Base-by-base conservation (phyloP, 2,113 vertebrate genomes). In the Cariama cristata region DNA sequence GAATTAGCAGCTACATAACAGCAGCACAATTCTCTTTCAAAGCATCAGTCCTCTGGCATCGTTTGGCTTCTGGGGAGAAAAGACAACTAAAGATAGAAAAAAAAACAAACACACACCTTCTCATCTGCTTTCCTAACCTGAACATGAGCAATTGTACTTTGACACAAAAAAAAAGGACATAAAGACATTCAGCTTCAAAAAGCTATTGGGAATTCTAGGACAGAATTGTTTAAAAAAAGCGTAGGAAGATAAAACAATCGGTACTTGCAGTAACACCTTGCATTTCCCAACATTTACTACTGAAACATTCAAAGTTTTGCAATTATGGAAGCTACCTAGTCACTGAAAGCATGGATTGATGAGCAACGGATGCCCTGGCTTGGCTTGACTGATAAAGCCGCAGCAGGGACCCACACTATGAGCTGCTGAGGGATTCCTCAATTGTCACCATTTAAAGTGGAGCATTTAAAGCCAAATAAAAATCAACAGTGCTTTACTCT, bases 391-490 rank as follows among this genome's bases (percentile, higher is more conserved):
- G 76, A 56, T 28, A 62, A 47, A 79, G 74, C 6, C 5, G 1
- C 28, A 52, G 47, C 38, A 42, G 53, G 59, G 59, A 60, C 30
- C 11, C 18, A 5, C 18, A 2, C 59, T 11, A 3, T 0, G 23
- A 79, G 42, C 35, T 8, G 3, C 59, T 93, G 59, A 92, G 44
- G 66, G 62, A 72, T 52, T 81, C 62, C 67, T 62, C 45, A 67
- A 22, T 5, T 44, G 60, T 50, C 47, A 71, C 33, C 23, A 33
- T 47, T 86, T 52, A 20, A 59, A 94, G 69, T 11, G 38, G 14
- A 79, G 64, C 77, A 68, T 4, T 71, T 79, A 85, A 87, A 94
- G 60, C 58, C 81, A 85, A 88, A 85, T 79, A 85, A 92, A 97
- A 95, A 88, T 64, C 90, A 92, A 63, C 44, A 44, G 67, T 35